phyloP scores from a whole-genome alignment of 1,140 invertebrate species.

The Mesaphorura yosii region DNA sequence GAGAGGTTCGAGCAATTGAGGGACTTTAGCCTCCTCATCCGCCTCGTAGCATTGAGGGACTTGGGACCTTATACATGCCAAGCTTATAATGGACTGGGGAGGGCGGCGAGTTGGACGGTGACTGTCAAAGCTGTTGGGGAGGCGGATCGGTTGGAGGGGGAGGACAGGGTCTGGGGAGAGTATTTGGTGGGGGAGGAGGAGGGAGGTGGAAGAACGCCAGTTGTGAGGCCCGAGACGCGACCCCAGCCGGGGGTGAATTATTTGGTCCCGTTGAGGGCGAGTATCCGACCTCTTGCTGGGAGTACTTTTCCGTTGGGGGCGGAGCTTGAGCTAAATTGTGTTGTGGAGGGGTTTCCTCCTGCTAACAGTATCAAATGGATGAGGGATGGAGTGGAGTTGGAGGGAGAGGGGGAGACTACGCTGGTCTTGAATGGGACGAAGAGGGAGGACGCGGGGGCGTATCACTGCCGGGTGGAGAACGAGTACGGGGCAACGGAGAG shows the following conservation, averaged over 20 bases:
- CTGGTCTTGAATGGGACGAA: conserved; percentile 52
- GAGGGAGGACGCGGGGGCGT: conserved; percentile 57
- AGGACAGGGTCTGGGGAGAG: conserved; percentile 34
- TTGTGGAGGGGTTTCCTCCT: conserved; percentile 60
- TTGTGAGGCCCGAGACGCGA: neutral
- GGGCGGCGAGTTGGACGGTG: conserved; percentile 60
- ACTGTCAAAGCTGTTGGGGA: conserved; percentile 56
- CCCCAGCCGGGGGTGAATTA: neutral
- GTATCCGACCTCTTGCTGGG: conserved; percentile 49
- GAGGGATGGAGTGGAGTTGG: neutral
- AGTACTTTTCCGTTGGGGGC: conserved; percentile 62
- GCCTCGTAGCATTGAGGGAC: conserved; percentile 50
- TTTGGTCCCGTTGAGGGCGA: conserved; percentile 49
- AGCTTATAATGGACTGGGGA: conserved; percentile 68
- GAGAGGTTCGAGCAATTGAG: conserved; percentile 57
- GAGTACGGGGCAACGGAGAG: conserved; percentile 49
- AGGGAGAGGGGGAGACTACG: conserved; percentile 4
- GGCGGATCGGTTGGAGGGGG: conserved; percentile 38
- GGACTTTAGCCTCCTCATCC: conserved; percentile 61
- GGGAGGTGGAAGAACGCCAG: neutral
- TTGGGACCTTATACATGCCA: conserved; percentile 54
- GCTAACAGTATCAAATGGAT: conserved; percentile 60
- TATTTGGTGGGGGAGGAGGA: conserved; percentile 14
- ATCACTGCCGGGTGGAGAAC: conserved; percentile 66
- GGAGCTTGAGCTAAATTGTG: conserved; percentile 59